Conservation (phyloP, 2,888 invertebrate species). For the Cerastis leucographa region DNA sequence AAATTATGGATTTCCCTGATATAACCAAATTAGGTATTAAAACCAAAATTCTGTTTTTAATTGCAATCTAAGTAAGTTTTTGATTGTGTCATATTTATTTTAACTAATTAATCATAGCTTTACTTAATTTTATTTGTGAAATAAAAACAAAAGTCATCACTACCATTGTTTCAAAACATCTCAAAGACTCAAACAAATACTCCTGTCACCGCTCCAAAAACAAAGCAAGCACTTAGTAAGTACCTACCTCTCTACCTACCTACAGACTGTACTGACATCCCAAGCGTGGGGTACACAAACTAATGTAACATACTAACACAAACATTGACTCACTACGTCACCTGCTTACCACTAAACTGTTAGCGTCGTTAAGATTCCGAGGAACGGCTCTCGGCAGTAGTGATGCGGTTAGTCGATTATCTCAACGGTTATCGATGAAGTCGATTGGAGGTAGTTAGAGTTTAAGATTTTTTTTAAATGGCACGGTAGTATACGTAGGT, state of each 20-base stretch:
- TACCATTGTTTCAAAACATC: constrained; percentile 44
- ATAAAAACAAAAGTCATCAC: neutral
- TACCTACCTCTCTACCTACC: constrained; percentile 19
- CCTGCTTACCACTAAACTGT: constrained; percentile 76
- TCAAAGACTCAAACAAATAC: constrained; percentile 5
- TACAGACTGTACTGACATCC: constrained; percentile 27
- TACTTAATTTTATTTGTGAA: neutral
- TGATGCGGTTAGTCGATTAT: constrained; percentile 48
- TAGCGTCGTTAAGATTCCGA: constrained; percentile 78
- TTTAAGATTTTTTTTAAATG: constrained; percentile 6
- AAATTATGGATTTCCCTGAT: too few relatives aligned
- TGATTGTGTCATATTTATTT: neutral
- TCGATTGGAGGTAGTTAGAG: constrained; percentile 9
- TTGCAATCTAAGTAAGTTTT: too few relatives aligned
- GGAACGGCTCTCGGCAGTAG: constrained; percentile 46
- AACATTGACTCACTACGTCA: constrained; percentile 70
- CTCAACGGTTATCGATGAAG: constrained; percentile 43
- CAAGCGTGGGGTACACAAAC: constrained; percentile 62
- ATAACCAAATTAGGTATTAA: too few relatives aligned
- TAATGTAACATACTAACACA: constrained; percentile 67
- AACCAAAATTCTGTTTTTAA: too few relatives aligned
- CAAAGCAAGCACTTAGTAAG: constrained; percentile 30
- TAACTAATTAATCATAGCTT: neutral
- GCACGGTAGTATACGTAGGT: rapidly evolving
- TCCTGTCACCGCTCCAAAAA: constrained; percentile 42